Evolutionary conservation across 2,888 invertebrate genomes (phyloP), one percentile per base, ranked within the genome.

Genomic region (Ophion obscuratus): DNA sequence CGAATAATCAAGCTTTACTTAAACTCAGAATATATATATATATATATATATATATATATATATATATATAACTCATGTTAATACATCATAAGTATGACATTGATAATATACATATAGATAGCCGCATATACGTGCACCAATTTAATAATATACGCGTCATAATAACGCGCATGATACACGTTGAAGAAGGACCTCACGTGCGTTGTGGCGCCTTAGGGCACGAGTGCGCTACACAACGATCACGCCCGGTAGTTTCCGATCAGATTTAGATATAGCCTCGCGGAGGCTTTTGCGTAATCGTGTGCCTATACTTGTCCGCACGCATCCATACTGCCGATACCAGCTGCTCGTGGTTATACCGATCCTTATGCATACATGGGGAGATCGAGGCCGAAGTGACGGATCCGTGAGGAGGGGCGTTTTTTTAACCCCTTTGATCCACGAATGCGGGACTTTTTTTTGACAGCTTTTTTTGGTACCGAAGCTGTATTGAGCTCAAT

Each of bases 171-270:
- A 44, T 64, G 36, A 68, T 62, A 53, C 61, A 61, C 71, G 71
- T 36, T 57, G 66, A 82, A 66, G 80, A 75, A 79, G 88, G 92
- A 92, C 92, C 92, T 91, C 92, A 92, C 92, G 92, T 91, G 91
- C 90, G 88, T 91, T 87, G 88, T 44, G 44, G 44, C 44, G 90
- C 92, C 92, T 87, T 88, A 87, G 91, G 92, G 89, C 89, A 91
- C 81, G 84, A 86, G 88, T 89, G 88, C 90, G 75, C 87, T 84
- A 85, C 88, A 83, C 85, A 86, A 85, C 86, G 89, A 90, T 92
- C 91, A 92, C 90, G 92, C 91, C 92, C 91, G 90, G 92, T 92
- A 92, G 92, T 92, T 92, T 92, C 89, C 77, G 87, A 70, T 88
- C 89, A 92, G 92, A 92, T 92, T 92, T 91, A 92, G 92, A 92